Percentiles rank a stretch among this genome's conserved stretches.
These are phyloP conservation scores for Notechis scutatus DNA, from an alignment of 2,113 vertebrate genomes.

Conservation along the genomic window DNA sequence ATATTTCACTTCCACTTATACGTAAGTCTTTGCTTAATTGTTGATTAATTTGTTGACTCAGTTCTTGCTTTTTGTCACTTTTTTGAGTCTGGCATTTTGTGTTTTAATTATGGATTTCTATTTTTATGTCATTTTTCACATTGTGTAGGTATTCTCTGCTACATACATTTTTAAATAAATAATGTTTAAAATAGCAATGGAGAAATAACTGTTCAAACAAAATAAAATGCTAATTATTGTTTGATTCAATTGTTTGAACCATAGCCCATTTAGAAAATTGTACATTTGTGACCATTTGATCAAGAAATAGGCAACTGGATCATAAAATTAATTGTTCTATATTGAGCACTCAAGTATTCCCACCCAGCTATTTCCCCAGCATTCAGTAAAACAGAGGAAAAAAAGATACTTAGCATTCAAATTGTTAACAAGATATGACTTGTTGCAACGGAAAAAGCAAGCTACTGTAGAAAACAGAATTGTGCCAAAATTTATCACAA, in stretches of 20 bases:
- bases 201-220: background rate
- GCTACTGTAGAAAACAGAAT: background rate
- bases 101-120: background rate
- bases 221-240: background rate
- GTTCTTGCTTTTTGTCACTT: background rate
- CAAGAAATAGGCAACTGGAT: background rate
- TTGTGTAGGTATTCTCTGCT: background rate
- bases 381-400: background rate
- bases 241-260: background rate
- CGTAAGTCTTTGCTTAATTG: background rate
- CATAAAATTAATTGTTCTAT: background rate
- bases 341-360: background rate
- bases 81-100: background rate
- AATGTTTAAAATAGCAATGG: background rate
- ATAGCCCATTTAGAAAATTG: background rate
- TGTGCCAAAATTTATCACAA: background rate
- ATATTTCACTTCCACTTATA: background rate
- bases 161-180: background rate
- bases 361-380: background rate
- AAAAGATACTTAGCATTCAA: background rate
- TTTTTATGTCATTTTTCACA: background rate
- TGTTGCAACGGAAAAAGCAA: background rate
- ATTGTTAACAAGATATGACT: background rate
- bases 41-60: background rate
- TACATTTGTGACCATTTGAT: background rate